Percentiles rank a stretch among this genome's conserved stretches.
phyloP scores from a whole-genome alignment of 2,888 invertebrate species.

The Catocala sponsa region DNA sequence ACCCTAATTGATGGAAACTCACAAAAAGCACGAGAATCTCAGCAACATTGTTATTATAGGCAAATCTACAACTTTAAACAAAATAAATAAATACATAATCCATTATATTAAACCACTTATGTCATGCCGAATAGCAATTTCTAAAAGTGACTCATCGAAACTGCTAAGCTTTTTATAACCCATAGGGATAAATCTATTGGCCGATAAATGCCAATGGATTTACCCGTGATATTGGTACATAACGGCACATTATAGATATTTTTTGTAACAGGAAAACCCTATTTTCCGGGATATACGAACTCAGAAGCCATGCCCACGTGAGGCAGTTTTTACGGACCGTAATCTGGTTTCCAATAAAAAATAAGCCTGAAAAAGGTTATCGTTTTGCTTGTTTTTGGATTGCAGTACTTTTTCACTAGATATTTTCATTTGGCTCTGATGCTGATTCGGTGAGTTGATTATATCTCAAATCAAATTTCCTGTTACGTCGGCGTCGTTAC shows the following conservation, averaged over 20 bases:
- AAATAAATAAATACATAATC: neutral
- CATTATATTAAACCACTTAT: neutral
- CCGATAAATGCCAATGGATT: constrained; percentile 1
- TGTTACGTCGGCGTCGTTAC: too few species aligned
- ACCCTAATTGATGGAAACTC: too few species aligned
- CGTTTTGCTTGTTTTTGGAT: too few species aligned
- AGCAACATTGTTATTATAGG: too few species aligned
- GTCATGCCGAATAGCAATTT: neutral
- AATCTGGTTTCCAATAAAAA: too few species aligned
- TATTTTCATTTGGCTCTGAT: too few species aligned
- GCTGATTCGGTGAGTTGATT: too few species aligned
- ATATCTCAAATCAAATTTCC: too few species aligned
- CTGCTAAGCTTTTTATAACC: constrained; percentile 1
- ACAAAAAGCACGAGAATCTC: too few species aligned
- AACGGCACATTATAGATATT: constrained; percentile 3
- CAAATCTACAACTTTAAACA: too few species aligned
- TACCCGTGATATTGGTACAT: constrained; percentile 4
- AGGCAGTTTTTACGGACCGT: neutral
- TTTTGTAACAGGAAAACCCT: constrained; percentile 1
- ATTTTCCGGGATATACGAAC: neutral
- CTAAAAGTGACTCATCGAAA: neutral
- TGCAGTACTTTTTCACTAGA: too few species aligned
- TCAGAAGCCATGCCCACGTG: neutral
- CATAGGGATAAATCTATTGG: constrained; percentile 6
- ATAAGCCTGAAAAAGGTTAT: too few species aligned